phyloP scores from a whole-genome alignment of 1,140 invertebrate genomes.

The Drosophila triauraria region DNA sequence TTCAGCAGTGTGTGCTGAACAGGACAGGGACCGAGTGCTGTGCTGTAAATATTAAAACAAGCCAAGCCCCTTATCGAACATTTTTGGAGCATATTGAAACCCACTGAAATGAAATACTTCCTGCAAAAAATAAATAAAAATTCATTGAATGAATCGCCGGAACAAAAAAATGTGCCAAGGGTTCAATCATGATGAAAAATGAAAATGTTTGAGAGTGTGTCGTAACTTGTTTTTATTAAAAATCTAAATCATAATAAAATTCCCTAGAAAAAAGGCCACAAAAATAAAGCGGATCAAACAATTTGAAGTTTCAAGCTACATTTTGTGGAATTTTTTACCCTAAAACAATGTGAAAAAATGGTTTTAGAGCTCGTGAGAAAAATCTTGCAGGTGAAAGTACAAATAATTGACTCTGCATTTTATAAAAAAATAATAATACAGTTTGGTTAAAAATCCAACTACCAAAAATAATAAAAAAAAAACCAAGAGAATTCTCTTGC shows the following conservation, averaged over 20 bases:
- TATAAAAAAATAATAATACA: not conserved
- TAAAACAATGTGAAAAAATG: too few species aligned
- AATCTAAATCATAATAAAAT: not conserved
- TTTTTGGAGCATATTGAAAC: conserved; percentile 49
- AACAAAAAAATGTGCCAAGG: conserved; percentile 19
- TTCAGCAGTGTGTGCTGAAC: conserved; percentile 7
- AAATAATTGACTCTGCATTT: not conserved
- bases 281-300: not conserved
- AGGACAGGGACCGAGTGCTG: conserved; percentile 4
- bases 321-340: not conserved
- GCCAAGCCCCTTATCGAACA: conserved; percentile 2
- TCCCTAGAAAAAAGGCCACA: not conserved
- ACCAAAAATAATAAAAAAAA: not conserved
- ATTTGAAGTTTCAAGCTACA: not conserved
- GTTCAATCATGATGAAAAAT: conserved; percentile 19
- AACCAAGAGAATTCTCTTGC: not conserved
- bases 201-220: not conserved
- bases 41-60: conserved; percentile 44
- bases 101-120: conserved; percentile 60
- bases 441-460: not conserved
- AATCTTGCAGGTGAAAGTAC: not conserved
- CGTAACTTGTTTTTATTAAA: not conserved
- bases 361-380: not conserved
- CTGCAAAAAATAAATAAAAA: conserved; percentile 38
- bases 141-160: conserved; percentile 22